A percentile compares a stretch with the other conserved stretches of the same genome.
These are phyloP conservation scores for Hyaena hyaena DNA, from an alignment of 2,113 vertebrate genomes.

Conservation along the genomic window DNA sequence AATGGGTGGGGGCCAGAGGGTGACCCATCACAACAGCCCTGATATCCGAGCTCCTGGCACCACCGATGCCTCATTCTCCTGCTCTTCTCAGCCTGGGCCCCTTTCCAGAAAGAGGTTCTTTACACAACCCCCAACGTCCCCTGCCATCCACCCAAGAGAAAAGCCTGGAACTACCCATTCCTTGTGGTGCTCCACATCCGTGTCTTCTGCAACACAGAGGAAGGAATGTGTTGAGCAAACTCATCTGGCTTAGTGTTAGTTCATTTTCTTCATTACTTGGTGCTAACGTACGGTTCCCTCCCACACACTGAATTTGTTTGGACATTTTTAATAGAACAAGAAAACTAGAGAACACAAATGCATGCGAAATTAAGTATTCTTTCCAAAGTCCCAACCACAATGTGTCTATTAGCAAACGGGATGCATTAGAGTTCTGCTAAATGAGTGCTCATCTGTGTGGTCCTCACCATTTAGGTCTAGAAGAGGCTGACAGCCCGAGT, in stretches of 20 bases:
- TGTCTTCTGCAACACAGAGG: background rate
- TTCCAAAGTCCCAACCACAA: background rate
- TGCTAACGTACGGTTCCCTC: background rate
- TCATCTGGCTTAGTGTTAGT: background rate
- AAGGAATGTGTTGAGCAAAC: background rate
- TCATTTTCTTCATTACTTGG: background rate
- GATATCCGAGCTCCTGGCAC: background rate
- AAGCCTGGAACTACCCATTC: background rate
- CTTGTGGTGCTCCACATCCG: background rate
- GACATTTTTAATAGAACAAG: constrained; percentile 29
- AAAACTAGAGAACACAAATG: background rate
- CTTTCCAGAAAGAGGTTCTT: background rate
- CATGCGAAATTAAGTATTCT: background rate
- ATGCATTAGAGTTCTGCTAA: background rate
- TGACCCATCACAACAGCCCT: background rate
- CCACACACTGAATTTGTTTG: background rate
- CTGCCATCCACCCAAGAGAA: background rate
- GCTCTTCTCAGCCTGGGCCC: background rate
- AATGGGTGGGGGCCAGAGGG: background rate
- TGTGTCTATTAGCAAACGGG: background rate
- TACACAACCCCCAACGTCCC: accelerated
- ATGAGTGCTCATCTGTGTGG: background rate
- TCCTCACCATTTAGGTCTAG: background rate
- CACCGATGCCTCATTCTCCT: accelerated
- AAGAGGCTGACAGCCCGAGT: background rate